Evolutionary conservation across 2,113 vertebrate genomes (phyloP), one percentile per base, ranked within the genome.

Genomic region (Chrysemys picta): DNA sequence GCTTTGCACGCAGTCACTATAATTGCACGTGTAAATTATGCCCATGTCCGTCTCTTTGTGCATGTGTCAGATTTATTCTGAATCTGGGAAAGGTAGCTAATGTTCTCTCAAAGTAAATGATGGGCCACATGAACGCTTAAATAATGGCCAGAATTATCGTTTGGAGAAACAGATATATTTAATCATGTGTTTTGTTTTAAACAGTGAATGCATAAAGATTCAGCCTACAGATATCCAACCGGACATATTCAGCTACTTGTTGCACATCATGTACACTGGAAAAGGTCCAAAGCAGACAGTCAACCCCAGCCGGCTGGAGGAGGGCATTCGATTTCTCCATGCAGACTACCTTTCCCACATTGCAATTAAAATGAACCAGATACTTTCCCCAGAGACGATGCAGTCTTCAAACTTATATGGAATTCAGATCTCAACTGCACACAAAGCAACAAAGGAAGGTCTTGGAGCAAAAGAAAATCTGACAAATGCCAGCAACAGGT

Each of bases 261-360:
- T 99, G 79, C 99, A 99, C 97, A 99, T 99, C 95, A 99, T 99
- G 99, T 99, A 99, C 97, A 99, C 99, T 0, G 99, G 99, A 52
- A 98, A 98, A 91, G 99, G 99, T 88, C 99, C 99, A 17, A 99
- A 99, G 90, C 99, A 99, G 97, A 98, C 98, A 0, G 99, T 99
- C 97, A 99, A 99, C 96, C 99, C 98, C 85, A 97, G 98, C 94
- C 99, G 99, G 2, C 98, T 99, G 92, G 99, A 99, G 97, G 99
- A 99, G 50, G 99, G 99, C 90, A 99, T 99, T 97, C 99, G 99
- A 95, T 99, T 99, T 95, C 99, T 99, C 42, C 99, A 99, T 0
- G 99, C 99, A 2, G 99, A 99, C 98, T 99, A 99, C 97, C 98
- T 99, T 89, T 99, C 99, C 90, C 98, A 98, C 31, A 98, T 99